Base-by-base conservation (phyloP, 2,113 vertebrate genomes). In the Rafetus swinhoei region DNA sequence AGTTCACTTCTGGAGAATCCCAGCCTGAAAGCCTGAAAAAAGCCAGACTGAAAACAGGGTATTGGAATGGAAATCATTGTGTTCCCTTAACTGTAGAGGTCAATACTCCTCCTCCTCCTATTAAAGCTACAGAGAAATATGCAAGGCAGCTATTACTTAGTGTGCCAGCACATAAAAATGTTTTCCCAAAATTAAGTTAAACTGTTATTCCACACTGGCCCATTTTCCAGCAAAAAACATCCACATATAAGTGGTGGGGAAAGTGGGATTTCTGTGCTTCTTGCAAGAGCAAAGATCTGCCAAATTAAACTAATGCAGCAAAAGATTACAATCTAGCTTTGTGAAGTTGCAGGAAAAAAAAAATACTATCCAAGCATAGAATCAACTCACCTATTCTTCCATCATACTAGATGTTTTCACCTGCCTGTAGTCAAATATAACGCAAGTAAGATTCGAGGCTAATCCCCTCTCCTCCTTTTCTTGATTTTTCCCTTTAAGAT, bases 281-380 rank as follows among this genome's bases (percentile, higher is more conserved):
- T 10, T 9, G 21, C 9, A 45, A 76, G 39, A 76, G 39, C 35
- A 76, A 25, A 88, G 84, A 87, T 84, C 50, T 76, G 79, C 7
- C 9, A 55, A 53, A 45, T 54, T 52, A 55, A 92, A 85, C 9
- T 0, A 1, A 45, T 83, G 82, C 60, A 60, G 57, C n/a, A 72
- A 55, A 86, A 83, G 53, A 90, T 86, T 85, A 65, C 52, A 10
- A 89, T 54, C 27, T 22, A 92, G 87, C 57, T 89, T 86, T 80
- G 55, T n/a, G 35, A 89, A 93, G 84, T 54, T 50, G 79, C 65
- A 92, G 85, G 39, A 39, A 39, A 95, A 87, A 81, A 39, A 81
- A 85, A 14, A 22, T 50, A 52, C 39, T 1, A 53, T 24, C 52
- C 14, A 39, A 29, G 27, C 15, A 27, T 53, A 10, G 77, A 56